Evolutionary conservation across 2,797 vertebrate genomes (phyloP).

Genomic region (Tragelaphus eurycerus): DNA sequence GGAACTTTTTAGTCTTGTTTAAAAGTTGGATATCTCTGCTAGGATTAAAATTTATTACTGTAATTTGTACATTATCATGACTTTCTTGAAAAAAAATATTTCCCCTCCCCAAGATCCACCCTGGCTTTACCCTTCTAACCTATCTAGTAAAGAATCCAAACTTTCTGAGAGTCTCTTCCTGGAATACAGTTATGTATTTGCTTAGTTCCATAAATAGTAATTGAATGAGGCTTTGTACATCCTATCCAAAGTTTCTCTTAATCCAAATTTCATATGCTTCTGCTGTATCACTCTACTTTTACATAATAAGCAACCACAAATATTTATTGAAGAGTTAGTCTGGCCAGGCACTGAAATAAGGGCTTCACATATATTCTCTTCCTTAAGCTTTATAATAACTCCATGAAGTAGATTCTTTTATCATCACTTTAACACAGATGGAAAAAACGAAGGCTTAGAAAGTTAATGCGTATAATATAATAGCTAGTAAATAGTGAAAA

Average conservation of each 20-base stretch:
- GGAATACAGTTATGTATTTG: neutral
- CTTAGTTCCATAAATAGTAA: slow-evolving; percentile 14
- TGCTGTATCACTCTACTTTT: neutral
- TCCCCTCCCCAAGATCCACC: neutral
- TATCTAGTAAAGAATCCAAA: neutral
- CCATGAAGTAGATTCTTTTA: neutral
- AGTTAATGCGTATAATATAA: neutral
- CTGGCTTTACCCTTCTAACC: neutral
- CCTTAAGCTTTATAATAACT: neutral
- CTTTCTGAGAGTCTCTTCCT: slow-evolving; percentile 18
- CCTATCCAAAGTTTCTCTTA: neutral
- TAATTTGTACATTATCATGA: neutral
- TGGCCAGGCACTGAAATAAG: neutral
- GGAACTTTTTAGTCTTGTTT: slow-evolving; percentile 30
- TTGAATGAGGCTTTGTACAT: neutral
- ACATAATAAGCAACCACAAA: neutral
- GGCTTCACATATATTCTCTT: neutral
- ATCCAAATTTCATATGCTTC: neutral
- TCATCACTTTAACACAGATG: slow-evolving; percentile 8
- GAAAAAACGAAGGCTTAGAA: neutral
- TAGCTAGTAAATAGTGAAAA: neutral
- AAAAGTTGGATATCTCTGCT: neutral
- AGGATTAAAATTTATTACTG: neutral
- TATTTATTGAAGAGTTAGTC: neutral
- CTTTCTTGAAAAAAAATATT: neutral